Evolutionary conservation across 2,888 invertebrate genomes (phyloP).

Genomic region (Hyposoter didymator): DNA sequence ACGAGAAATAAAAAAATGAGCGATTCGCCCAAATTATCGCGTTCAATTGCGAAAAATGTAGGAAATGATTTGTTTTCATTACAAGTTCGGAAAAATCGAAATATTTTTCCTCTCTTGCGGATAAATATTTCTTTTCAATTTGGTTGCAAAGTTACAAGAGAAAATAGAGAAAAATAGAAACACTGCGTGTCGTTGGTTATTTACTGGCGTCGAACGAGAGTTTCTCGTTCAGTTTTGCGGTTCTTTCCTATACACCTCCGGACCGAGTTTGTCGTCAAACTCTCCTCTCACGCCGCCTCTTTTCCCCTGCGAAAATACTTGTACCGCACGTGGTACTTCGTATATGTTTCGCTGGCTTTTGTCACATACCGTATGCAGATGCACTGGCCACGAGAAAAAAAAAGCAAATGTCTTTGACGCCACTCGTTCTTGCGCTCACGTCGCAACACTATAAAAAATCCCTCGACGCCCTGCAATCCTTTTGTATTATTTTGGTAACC

Average conservation of each 20-base stretch:
- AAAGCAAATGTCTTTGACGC: slow-evolving; percentile 23
- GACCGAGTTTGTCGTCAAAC: slow-evolving; percentile 53
- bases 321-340: slow-evolving; percentile 30
- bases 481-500: slow-evolving; percentile 6
- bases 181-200: slow-evolving; percentile 32
- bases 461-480: slow-evolving; percentile 10
- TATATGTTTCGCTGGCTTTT: slow-evolving; percentile 45
- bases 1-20: slow-evolving; percentile 30
- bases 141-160: not conserved
- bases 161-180: slow-evolving; percentile 18
- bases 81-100: not conserved
- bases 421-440: slow-evolving; percentile 8
- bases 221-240: slow-evolving; percentile 64
- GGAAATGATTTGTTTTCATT: not conserved
- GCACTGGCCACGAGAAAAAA: slow-evolving; percentile 50
- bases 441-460: slow-evolving; percentile 43
- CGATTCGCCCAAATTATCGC: not conserved
- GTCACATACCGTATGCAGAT: slow-evolving; percentile 49
- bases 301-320: slow-evolving; percentile 38
- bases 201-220: slow-evolving; percentile 33
- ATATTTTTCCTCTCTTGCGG: not conserved
- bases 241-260: slow-evolving; percentile 51
- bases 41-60: not conserved
- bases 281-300: not conserved
- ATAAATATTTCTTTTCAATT: not conserved